Percentiles rank a stretch among this genome's conserved stretches.
These are phyloP conservation scores for Erebia palarica DNA, from an alignment of 2,888 invertebrate species.

Conservation along the genomic window DNA sequence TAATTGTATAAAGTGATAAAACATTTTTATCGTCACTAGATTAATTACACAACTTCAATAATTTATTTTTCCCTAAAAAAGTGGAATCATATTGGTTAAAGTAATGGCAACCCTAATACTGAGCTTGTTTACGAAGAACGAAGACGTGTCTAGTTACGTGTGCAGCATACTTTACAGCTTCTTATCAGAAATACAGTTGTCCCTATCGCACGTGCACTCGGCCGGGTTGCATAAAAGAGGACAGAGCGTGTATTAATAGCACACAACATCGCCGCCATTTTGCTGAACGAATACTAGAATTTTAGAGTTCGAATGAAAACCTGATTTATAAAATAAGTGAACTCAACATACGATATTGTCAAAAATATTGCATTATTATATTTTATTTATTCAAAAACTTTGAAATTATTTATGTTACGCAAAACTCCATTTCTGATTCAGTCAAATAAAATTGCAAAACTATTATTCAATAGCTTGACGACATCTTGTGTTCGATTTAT, in stretches of 20 bases:
- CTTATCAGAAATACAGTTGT: constrained; percentile 63
- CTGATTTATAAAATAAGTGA: constrained; percentile 42
- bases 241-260: constrained; percentile 71
- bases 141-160: constrained; percentile 81
- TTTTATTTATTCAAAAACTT: constrained; percentile 19
- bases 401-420: constrained; percentile 16
- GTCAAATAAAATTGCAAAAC: constrained; percentile 58
- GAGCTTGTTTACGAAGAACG: constrained; percentile 76
- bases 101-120: constrained; percentile 62
- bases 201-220: constrained; percentile 53
- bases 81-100: constrained; percentile 32
- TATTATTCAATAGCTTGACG: constrained; percentile 33
- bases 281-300: constrained; percentile 72
- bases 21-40: too few species aligned
- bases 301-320: constrained; percentile 54
- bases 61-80: constrained; percentile 32
- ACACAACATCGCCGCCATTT: constrained; percentile 76
- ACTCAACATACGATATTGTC: constrained; percentile 6
- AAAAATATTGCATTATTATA: background rate
- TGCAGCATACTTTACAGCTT: constrained; percentile 66
- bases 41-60: too few species aligned
- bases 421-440: constrained; percentile 29
- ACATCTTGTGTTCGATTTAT: constrained; percentile 12
- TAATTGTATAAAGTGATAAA: background rate
- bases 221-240: constrained; percentile 51